Base-by-base conservation (phyloP, 2,113 vertebrate genomes). In the Cynoglossus semilaevis region DNA sequence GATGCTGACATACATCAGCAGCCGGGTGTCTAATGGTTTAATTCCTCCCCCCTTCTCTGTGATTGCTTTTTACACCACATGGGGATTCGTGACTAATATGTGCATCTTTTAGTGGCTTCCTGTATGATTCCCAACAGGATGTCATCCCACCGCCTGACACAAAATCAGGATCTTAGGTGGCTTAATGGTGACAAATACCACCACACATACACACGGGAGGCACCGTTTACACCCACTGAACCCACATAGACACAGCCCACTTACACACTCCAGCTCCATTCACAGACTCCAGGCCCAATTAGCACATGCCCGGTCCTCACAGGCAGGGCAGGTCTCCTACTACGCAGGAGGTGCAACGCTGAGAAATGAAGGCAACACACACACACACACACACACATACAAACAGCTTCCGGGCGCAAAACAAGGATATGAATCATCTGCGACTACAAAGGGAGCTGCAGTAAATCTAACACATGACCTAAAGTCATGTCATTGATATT, bases 81-180 rank as follows among this genome's bases (percentile, higher is more conserved):
- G 38, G 62, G 66, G 60, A 74, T 64, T 53, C 84, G 83, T 81
- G 77, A 85, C 85, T 82, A 87, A 89, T 74, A 85, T 89, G 86
- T 82, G 67, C 74, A 72, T 82, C 71, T 82, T 66, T 38, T 16
- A 14, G 14, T 51, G 29, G 66, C 54, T 59, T 59, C 49, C 49
- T 13, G 58, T 58, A 59, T 77, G 44, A 70, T 61, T 81, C 77
- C 63, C 73, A 70, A 59, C 60, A 52, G 63, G 69, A 48, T 65
- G 74, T 63, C 63, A 74, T 70, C 54, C 54, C 66, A 60, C 51
- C 63, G 22, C 69, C 52, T 41, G 69, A 51, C 22, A 70, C 53
- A 45, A 53, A 70, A 52, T 29, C 17, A 60, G 51, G 36, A 48
- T 13, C 61, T 47, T 57, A 14, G 77, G 69, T 55, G 72, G 17